Evolutionary conservation across 1,140 invertebrate species (phyloP), one percentile per base, ranked within the genome.

Genomic region (Latrodectus geometricus): DNA sequence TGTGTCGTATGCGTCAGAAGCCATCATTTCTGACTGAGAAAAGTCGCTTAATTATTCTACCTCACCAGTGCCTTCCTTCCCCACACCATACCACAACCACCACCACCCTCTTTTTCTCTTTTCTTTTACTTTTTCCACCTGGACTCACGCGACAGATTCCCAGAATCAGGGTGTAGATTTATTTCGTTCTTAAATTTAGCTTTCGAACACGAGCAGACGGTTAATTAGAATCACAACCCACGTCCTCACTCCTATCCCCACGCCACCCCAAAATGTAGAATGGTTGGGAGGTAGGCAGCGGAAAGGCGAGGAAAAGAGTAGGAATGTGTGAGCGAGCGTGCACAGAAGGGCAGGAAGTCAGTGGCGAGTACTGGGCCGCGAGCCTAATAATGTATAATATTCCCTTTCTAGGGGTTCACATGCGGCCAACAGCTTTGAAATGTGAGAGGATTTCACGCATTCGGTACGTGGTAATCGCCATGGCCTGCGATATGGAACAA

Each of bases 141-240:
- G 48, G 21, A 68, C 50, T 84, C 82, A 84, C 82, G 82, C 82
- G 20, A 84, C 11, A 12, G 61, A 76, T 84, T 84, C 82, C 23
- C 56, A 66, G 82, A 84, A 84, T 76, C 73, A 84, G 35, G 65
- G 72, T 35, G 20, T 56, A 76, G 72, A 84, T 84, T 75, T 84
- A 76, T 84, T 76, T 76, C 82, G 49, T 68, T 84, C 82, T 84
- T 84, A 84, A 84, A 84, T 84, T 84, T 84, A 84, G 82, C 82
- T 76, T 84, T 84, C 73, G 73, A 54, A 76, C 82, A 84, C 56
- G 82, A 84, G 52, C 82, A 69, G 82, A 76, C 73, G 82, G 82
- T 76, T 84, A 84, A 84, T 84, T 84, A 84, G 82, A 84, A 76
- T 84, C 56, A 84, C 82, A 74, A 74, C 80, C 54, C 70, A 35